Percentiles rank a stretch among this genome's conserved stretches.
phyloP scores from a whole-genome alignment of 2,113 vertebrate species.

The Psilopogon haemacephalus region DNA sequence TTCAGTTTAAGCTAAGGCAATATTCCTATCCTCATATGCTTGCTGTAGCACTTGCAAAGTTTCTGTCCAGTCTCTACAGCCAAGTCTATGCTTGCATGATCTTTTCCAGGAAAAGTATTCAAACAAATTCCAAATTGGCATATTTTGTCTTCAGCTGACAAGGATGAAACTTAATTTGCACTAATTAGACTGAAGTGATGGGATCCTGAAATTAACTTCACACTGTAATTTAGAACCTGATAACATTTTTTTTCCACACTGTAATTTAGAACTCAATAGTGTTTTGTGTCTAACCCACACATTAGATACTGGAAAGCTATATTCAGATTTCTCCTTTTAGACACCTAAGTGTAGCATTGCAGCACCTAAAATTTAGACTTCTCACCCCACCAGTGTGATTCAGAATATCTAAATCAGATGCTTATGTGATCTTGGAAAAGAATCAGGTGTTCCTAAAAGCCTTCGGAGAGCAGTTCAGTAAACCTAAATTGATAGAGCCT shows the following conservation, averaged over 20 bases:
- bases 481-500: not conserved
- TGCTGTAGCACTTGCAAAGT: not conserved
- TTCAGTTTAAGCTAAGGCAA: not conserved
- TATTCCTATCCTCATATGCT: not conserved
- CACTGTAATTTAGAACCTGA: conserved; percentile 15
- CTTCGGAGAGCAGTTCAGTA: not conserved
- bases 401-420: not conserved
- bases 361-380: conserved; percentile 31
- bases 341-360: not conserved
- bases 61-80: not conserved
- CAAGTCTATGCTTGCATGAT: not conserved
- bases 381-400: not conserved
- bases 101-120: not conserved
- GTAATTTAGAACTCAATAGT: conserved; percentile 10
- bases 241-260: no score
- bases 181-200: conserved; percentile 1
- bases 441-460: not conserved
- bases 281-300: conserved; percentile 7
- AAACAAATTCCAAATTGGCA: not conserved
- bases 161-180: not conserved
- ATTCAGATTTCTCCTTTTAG: conserved; percentile 39
- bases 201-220: conserved; percentile 28
- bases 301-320: not conserved
- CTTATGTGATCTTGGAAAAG: not conserved
- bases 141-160: not conserved